A percentile compares a stretch with the other conserved stretches of the same genome.
phyloP scores from a whole-genome alignment of 1,140 invertebrate genomes.

The Lerema accius region DNA sequence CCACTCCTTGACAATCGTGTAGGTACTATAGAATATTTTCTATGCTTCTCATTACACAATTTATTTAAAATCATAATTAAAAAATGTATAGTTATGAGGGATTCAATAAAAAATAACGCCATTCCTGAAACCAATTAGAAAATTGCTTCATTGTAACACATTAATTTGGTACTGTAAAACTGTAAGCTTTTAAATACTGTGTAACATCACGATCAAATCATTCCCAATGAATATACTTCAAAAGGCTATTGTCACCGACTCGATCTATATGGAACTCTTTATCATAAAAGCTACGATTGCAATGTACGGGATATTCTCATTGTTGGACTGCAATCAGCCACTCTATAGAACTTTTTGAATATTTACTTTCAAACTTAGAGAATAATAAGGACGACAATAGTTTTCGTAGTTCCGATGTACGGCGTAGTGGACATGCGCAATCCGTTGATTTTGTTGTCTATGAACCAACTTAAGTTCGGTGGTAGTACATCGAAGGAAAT shows the following conservation, averaged over 20 bases:
- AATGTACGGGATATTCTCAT: slow-evolving; percentile 25
- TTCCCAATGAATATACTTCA: slow-evolving; percentile 15
- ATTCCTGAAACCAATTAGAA: no score
- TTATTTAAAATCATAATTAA: no score
- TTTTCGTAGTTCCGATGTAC: slow-evolving; percentile 66
- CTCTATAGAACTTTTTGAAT: slow-evolving; percentile 40
- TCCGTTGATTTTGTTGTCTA: slow-evolving; percentile 43
- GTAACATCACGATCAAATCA: not conserved
- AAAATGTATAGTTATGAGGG: no score
- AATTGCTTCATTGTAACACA: no score
- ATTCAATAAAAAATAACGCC: no score
- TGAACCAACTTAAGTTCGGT: slow-evolving; percentile 48
- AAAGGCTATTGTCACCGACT: slow-evolving; percentile 24
- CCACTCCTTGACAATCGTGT: no score
- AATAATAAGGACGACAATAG: slow-evolving; percentile 74
- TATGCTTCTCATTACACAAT: no score
- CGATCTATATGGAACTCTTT: slow-evolving; percentile 30
- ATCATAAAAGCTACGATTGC: slow-evolving; percentile 30
- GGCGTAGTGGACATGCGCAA: slow-evolving; percentile 73
- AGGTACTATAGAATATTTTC: no score
- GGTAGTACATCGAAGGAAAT: slow-evolving; percentile 41
- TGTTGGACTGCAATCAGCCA: slow-evolving; percentile 34
- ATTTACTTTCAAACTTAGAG: slow-evolving; percentile 55
- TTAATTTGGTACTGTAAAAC: not conserved
- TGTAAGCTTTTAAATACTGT: not conserved